A percentile compares a stretch with the other conserved stretches of the same genome.
These are phyloP conservation scores for Pyxicephalus adspersus DNA, from an alignment of 2,113 vertebrate species.

Conservation along the genomic window DNA sequence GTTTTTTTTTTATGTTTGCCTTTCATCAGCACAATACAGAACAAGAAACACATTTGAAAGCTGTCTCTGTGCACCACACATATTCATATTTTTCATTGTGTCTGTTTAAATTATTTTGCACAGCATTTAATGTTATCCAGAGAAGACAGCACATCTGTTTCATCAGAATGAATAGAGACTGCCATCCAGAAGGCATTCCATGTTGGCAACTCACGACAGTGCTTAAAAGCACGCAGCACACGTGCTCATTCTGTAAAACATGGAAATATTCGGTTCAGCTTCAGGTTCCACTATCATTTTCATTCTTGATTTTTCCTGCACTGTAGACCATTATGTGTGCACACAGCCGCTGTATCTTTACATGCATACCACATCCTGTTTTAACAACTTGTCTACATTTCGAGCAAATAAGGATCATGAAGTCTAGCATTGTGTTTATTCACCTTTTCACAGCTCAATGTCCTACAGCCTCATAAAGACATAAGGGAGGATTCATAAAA, in stretches of 20 bases:
- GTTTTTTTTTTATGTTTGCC: conserved; percentile 17
- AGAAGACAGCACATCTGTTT: conserved; percentile 86
- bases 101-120: conserved; percentile 84
- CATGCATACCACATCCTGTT: neutral
- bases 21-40: conserved; percentile 35
- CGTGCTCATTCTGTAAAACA: conserved; percentile 28
- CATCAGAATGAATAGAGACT: conserved; percentile 79
- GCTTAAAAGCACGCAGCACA: conserved; percentile 56
- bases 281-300: conserved; percentile 11
- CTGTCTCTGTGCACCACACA: conserved; percentile 42
- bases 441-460: neutral
- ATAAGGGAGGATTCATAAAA: too few species aligned
- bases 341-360: neutral
- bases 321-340: neutral
- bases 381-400: neutral
- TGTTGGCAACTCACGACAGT: conserved; percentile 64
- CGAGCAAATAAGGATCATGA: neutral
- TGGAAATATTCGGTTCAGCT: conserved; percentile 10
- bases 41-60: conserved; percentile 35
- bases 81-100: conserved; percentile 71
- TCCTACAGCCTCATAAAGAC: neutral
- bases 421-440: neutral
- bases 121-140: conserved; percentile 78
- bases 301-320: conserved; percentile 2
- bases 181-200: conserved; percentile 85